These are phyloP conservation scores for Psilanteris sp. DNA, from an alignment of 1,140 invertebrate genomes.

Conservation along the genomic window DNA sequence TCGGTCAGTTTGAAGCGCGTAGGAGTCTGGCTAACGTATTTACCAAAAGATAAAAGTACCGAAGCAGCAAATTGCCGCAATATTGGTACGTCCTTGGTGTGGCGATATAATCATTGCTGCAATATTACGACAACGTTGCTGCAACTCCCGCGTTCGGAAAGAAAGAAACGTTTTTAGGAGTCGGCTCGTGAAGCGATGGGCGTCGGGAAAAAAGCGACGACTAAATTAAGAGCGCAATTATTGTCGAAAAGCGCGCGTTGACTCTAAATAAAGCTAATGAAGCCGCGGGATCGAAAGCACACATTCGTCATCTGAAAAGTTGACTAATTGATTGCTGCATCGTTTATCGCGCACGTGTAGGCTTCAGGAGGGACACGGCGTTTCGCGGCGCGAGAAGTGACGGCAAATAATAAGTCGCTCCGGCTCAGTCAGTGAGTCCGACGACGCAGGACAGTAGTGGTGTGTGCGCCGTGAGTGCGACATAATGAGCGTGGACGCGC, in stretches of 20 bases:
- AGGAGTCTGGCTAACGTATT: slow-evolving; percentile 37
- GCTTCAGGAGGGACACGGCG: slow-evolving; percentile 45
- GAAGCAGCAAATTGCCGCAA: slow-evolving; percentile 39
- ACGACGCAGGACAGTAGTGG: slow-evolving; percentile 30
- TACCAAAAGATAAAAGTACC: slow-evolving; percentile 38
- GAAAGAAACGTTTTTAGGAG: too few species aligned
- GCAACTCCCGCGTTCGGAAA: slow-evolving; percentile 11
- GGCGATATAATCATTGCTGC: slow-evolving; percentile 43
- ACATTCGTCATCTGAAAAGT: slow-evolving; percentile 5
- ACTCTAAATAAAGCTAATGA: too few species aligned
- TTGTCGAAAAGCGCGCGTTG: too few species aligned
- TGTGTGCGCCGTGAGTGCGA: slow-evolving; percentile 36
- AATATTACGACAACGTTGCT: slow-evolving; percentile 40
- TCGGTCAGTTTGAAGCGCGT: too few species aligned
- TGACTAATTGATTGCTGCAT: slow-evolving; percentile 39
- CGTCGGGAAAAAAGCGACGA: too few species aligned
- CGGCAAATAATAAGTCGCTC: slow-evolving; percentile 16
- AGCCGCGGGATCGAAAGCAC: too few species aligned
- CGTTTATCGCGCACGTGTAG: slow-evolving; percentile 52
- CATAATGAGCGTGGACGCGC: slow-evolving; percentile 33
- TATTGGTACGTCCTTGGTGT: slow-evolving; percentile 42
- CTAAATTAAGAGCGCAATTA: neutral
- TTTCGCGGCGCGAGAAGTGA: slow-evolving; percentile 22
- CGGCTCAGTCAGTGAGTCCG: slow-evolving; percentile 35
- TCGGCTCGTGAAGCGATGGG: too few species aligned